Base-by-base conservation (phyloP, 2,797 vertebrate genomes). In the Cynodonichthys magdalenae region DNA sequence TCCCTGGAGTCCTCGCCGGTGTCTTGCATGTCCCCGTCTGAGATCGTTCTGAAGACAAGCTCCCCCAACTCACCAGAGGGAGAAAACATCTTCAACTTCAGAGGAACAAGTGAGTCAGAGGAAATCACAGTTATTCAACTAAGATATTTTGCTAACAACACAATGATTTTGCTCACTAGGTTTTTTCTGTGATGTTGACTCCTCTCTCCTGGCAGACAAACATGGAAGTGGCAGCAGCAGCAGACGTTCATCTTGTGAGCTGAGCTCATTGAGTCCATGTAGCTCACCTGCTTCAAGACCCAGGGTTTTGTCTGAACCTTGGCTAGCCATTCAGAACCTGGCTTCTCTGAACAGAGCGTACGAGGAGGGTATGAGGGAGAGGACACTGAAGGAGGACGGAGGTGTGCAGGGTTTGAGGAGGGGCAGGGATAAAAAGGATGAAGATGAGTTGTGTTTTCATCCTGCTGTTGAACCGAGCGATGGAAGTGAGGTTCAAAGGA, bases 21-120 rank as follows among this genome's bases (percentile, higher is more conserved):
- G 53, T 81, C 89, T 56, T 93, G 92, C 82, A 93, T 91, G 90
- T 93, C 92, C 11, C 93, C 92, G 1, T 94, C 93, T 0, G 92
- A 93, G 47, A 91, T 94, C 5, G 66, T 93, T 74, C 88, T 93
- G 36, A 92, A 87, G 74, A 92, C 92, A 0, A 79, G 79, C 28
- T 90, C 91, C 0, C 89, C 90, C 11, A 84, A 72, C 58, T 90
- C 90, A 0, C 20, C 78, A 0, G 80, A 90, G 2, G 72, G 68
- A 1, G 90, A 85, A 18, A 91, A 89, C 63, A 67, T 93, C 64
- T 94, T 93, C 19, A 87, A 87, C 65, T 94, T 93, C 66, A 83
- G 80, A 69, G 85, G 74, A 66, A n/a, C 63, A 2, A 59, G 86
- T 82, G 53, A 81, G 77, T 55, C 11, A 14, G 19, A 12, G 10